Evolutionary conservation across 1,140 invertebrate species (phyloP).

Genomic region (Thaumatotibia leucotreta): DNA sequence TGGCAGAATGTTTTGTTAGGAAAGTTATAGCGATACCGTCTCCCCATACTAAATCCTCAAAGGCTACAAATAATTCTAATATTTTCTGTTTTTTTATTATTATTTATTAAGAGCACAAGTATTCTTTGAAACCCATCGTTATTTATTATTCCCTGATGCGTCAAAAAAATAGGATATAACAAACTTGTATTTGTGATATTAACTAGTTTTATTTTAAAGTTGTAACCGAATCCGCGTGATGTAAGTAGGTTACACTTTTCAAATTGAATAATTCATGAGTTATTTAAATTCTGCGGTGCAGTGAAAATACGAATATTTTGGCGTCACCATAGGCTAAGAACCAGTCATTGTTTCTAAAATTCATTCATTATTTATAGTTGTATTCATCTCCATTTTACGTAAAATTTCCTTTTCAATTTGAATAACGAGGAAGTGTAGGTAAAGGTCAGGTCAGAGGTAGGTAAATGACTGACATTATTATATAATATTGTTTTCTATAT

Average conservation of each 20-base stretch:
- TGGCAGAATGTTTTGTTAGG: no score
- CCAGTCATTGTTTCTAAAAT: neutral
- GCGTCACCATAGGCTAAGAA: neutral
- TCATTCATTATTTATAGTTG: slow-evolving; percentile 7
- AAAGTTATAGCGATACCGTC: no score
- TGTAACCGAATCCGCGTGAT: neutral
- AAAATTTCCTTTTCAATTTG: neutral
- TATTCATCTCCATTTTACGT: neutral
- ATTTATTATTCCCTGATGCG: no score
- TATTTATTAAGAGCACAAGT: no score
- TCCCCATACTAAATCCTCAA: no score
- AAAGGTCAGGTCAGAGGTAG: neutral
- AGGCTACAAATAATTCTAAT: no score
- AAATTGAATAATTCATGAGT: slow-evolving; percentile 5
- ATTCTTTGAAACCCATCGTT: no score
- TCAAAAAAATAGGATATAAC: no score
- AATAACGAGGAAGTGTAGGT: neutral
- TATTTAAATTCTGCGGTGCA: neutral
- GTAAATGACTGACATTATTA: neutral
- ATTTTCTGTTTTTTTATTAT: no score
- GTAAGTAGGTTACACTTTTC: slow-evolving; percentile 10
- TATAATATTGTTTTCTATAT: neutral
- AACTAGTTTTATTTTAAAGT: neutral
- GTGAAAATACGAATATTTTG: neutral
- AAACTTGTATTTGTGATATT: no score